Evolutionary conservation across 1,140 invertebrate genomes (phyloP).

Genomic region (Zaprionus ornatus): DNA sequence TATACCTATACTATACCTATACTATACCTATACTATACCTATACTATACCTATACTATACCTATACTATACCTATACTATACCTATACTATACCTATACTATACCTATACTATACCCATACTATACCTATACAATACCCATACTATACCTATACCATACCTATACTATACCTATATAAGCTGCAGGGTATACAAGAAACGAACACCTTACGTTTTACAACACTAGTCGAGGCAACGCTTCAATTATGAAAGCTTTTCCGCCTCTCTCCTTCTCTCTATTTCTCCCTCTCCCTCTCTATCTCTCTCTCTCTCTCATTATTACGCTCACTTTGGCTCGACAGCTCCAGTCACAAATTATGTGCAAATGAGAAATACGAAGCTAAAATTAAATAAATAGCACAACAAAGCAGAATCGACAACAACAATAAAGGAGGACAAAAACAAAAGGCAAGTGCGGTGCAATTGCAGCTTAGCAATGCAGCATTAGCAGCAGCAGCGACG

Average conservation of each 20-base stretch:
- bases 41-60: no score
- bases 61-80: no score
- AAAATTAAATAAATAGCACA: slow-evolving; percentile 72
- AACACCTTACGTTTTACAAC: slow-evolving; percentile 9
- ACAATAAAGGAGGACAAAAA: slow-evolving; percentile 25
- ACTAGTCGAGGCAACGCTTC: slow-evolving; percentile 5
- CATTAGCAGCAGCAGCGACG: not conserved
- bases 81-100: no score
- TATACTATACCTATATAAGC: not conserved
- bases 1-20: no score
- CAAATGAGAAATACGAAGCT: slow-evolving; percentile 64
- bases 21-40: no score
- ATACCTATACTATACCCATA: no score
- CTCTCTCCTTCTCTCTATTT: not conserved
- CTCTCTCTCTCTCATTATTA: not conserved
- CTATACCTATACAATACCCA: no score
- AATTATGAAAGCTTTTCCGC: slow-evolving; percentile 1
- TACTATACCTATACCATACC: not conserved
- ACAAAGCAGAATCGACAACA: slow-evolving; percentile 41
- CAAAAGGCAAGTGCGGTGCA: slow-evolving; percentile 42
- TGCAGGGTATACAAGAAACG: not conserved
- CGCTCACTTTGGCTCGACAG: not conserved
- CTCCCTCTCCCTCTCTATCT: not conserved
- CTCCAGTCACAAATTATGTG: slow-evolving; percentile 61
- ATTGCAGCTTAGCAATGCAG: slow-evolving; percentile 20